Conservation (phyloP, 2,113 vertebrate species). For the Tragelaphus buxtoni region DNA sequence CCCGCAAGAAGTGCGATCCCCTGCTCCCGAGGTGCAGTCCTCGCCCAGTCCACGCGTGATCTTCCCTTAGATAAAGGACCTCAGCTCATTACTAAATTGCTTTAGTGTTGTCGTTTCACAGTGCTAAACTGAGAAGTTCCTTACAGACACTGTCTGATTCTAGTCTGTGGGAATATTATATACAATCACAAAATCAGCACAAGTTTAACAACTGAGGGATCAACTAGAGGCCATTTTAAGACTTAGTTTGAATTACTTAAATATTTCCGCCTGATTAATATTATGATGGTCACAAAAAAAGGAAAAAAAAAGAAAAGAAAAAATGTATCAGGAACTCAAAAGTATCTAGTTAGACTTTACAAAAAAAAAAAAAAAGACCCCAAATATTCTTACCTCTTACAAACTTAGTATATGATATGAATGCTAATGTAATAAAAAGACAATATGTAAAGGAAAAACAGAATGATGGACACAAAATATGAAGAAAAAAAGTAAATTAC, state of each 20-base stretch:
- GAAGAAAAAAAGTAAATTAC: background rate
- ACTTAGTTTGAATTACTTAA: background rate
- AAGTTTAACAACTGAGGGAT: background rate
- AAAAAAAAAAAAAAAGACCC: too few relatives aligned
- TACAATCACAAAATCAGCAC: background rate
- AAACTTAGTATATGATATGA: too few relatives aligned
- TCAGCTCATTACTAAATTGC: background rate
- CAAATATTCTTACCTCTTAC: too few relatives aligned
- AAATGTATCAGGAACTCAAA: background rate
- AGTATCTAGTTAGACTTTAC: too few relatives aligned
- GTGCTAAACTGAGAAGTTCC: background rate
- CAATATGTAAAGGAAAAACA: background rate
- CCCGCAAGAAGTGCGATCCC: accelerated
- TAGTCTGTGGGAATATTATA: background rate
- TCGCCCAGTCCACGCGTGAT: accelerated
- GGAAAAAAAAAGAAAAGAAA: background rate
- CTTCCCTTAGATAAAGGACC: background rate
- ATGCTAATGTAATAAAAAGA: too few relatives aligned
- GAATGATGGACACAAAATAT: background rate
- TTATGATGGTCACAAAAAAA: background rate
- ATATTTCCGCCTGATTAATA: background rate
- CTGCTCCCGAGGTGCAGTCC: accelerated
- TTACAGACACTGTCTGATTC: background rate
- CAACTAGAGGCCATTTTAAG: background rate
- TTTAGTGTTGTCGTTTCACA: background rate